Base-by-base conservation (phyloP, 2,888 invertebrate genomes). In the Ligdia adustata region DNA sequence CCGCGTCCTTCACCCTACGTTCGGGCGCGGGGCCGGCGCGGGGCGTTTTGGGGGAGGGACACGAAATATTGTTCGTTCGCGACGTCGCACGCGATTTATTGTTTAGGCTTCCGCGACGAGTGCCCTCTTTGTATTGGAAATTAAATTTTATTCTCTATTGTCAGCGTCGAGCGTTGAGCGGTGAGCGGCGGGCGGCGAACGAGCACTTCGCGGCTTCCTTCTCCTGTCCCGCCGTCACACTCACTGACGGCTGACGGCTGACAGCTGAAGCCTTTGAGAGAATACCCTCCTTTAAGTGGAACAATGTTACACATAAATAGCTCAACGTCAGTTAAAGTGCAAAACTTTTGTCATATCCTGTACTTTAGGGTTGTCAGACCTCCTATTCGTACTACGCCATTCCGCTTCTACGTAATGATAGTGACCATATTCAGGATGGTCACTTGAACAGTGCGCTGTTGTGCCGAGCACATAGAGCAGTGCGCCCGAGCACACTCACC, bases 51-150 rank as follows among this genome's bases (percentile, higher is more conserved):
- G 13, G 41, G 26, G 37, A n/a, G 48, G 24, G 4, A 35, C 26
- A 37, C 26, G 26, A 38, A 26, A 46, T 44, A 45, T 52, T 59
- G 55, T 53, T 50, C 41, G 52, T 52, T 46, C 45, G 49, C 50
- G 50, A 50, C 49, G 52, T 55, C 40, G 57, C 34, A 33, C 49
- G 55, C 62, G 56, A 67, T 68, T 67, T 68, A 66, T 68, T 57
- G 62, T 55, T 35, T 48, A 34, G 40, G 42, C 53, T 43, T 45
- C 43, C 38, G 37, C 43, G 51, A 52, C 31, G 46, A 47, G 49
- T 43, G 48, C 9, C 33, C 24, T 31, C 42, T 60, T 61, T 62
- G 44, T 58, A 60, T 60, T 59, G 37, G 31, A 53, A 66, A 65
- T 65, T 55, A 54, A 59, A 61, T 60, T 63, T 33, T 46, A 42